phyloP scores from a whole-genome alignment of 2,797 vertebrate species.

The Paedocypris micromegethes region DNA sequence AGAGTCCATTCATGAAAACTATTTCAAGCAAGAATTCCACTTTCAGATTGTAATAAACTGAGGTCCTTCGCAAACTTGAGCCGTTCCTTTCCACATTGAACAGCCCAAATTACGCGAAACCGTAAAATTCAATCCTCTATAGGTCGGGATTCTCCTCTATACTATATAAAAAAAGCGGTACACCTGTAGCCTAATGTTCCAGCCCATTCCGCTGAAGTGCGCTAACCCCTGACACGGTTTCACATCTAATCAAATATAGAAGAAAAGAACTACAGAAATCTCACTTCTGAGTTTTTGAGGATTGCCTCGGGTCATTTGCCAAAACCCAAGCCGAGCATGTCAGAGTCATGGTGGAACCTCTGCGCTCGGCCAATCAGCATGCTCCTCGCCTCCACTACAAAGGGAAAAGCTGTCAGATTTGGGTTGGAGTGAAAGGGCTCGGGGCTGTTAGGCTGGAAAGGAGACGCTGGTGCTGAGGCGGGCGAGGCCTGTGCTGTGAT shows the following conservation, averaged over 20 bases:
- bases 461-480: slow-evolving; percentile 28
- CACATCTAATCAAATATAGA: slow-evolving; percentile 12
- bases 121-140: too few species aligned
- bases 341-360: slow-evolving; percentile 24
- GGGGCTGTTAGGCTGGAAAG: slow-evolving; percentile 20
- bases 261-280: slow-evolving; percentile 7
- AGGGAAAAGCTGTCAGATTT: slow-evolving; percentile 35
- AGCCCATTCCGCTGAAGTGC: neutral
- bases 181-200: neutral
- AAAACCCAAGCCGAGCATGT: slow-evolving; percentile 28
- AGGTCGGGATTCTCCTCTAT: too few species aligned
- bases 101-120: too few species aligned
- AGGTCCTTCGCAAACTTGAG: too few species aligned
- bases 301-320: slow-evolving; percentile 34
- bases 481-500: slow-evolving; percentile 47
- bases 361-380: slow-evolving; percentile 27
- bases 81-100: too few species aligned
- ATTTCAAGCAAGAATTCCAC: too few species aligned
- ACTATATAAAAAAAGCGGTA: too few species aligned
- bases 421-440: slow-evolving; percentile 23
- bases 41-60: too few species aligned
- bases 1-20: too few species aligned
- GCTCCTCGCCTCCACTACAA: slow-evolving; percentile 33
- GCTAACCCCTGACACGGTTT: slow-evolving; percentile 5
- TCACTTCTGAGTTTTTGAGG: slow-evolving; percentile 25